A percentile compares a stretch with the other conserved stretches of the same genome.
Evolutionary conservation across 1,140 invertebrate species (phyloP).

Genomic region (Nebria ingens): DNA sequence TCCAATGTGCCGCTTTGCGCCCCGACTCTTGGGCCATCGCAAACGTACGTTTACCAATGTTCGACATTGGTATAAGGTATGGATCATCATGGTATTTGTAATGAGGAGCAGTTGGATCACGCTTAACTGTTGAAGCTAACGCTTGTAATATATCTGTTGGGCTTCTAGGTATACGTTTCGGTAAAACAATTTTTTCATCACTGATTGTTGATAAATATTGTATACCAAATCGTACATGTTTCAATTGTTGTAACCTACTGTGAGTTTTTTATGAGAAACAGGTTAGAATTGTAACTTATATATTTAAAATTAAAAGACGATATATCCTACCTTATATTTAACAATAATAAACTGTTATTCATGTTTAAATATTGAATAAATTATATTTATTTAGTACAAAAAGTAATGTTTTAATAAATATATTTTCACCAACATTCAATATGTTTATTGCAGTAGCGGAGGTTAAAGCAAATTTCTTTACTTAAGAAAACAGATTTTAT

Average conservation of each 20-base stretch:
- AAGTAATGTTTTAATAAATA: no score
- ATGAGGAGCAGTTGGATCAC: slow-evolving; percentile 68
- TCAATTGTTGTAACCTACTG: not conserved
- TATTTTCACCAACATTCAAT: no score
- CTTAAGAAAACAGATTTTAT: no score
- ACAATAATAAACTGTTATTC: not conserved
- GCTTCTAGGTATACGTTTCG: slow-evolving; percentile 56
- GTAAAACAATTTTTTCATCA: slow-evolving; percentile 42
- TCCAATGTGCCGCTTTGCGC: slow-evolving; percentile 75
- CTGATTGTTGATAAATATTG: slow-evolving; percentile 1
- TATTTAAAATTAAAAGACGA: no score
- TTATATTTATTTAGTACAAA: no score
- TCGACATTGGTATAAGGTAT: slow-evolving; percentile 72
- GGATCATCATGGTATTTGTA: slow-evolving; percentile 89
- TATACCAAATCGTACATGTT: not conserved
- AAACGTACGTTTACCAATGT: slow-evolving; percentile 57
- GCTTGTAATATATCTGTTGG: slow-evolving; percentile 77
- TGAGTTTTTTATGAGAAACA: no score
- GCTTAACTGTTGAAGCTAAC: slow-evolving; percentile 57
- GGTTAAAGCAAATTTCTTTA: no score
- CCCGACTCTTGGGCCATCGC: slow-evolving; percentile 77
- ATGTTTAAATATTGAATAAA: no score
- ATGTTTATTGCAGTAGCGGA: no score
- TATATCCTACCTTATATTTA: not conserved
- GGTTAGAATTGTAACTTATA: no score